A percentile compares a stretch with the other conserved stretches of the same genome.
Evolutionary conservation across 2,113 vertebrate species (phyloP).

Genomic region (Ochotona princeps): DNA sequence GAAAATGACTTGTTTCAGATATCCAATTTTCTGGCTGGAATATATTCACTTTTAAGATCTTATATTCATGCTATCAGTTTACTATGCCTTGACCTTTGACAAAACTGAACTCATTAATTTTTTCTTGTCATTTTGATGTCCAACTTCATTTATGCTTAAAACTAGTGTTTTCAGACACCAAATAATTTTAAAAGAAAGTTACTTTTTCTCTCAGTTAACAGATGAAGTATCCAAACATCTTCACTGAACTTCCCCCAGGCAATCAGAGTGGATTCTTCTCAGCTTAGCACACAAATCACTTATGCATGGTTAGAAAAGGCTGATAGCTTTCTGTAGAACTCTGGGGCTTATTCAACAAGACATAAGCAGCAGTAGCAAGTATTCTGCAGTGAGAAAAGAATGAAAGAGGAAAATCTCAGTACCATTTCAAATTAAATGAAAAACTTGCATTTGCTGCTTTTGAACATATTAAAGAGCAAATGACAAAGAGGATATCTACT

Average conservation of each 20-base stretch:
- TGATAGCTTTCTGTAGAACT: not conserved
- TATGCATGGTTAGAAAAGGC: slow-evolving; percentile 37
- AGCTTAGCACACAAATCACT: slow-evolving; percentile 18
- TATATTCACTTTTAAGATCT: slow-evolving; percentile 26
- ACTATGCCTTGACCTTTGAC: slow-evolving; percentile 21
- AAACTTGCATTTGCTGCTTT: not conserved
- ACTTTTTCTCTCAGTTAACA: slow-evolving; percentile 35
- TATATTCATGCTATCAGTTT: slow-evolving; percentile 16
- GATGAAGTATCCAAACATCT: slow-evolving; percentile 62
- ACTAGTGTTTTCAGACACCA: slow-evolving; percentile 34
- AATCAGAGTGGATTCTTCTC: slow-evolving; percentile 56
- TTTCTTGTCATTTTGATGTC: slow-evolving; percentile 47
- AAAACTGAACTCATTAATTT: slow-evolving; percentile 21
- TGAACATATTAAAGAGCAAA: not conserved
- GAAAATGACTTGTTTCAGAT: slow-evolving; percentile 60
- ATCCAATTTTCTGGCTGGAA: slow-evolving; percentile 37
- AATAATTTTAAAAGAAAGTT: slow-evolving; percentile 55
- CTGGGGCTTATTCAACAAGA: slow-evolving; percentile 47
- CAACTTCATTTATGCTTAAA: slow-evolving; percentile 39
- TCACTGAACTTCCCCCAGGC: not conserved
- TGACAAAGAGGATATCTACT: not conserved
- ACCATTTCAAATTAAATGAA: slow-evolving; percentile 45
- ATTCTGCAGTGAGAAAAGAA: not conserved
- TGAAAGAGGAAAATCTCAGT: not conserved
- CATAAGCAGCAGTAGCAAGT: not conserved